Evolutionary conservation across 2,113 vertebrate species (phyloP).

Genomic region (Chrysemys picta): DNA sequence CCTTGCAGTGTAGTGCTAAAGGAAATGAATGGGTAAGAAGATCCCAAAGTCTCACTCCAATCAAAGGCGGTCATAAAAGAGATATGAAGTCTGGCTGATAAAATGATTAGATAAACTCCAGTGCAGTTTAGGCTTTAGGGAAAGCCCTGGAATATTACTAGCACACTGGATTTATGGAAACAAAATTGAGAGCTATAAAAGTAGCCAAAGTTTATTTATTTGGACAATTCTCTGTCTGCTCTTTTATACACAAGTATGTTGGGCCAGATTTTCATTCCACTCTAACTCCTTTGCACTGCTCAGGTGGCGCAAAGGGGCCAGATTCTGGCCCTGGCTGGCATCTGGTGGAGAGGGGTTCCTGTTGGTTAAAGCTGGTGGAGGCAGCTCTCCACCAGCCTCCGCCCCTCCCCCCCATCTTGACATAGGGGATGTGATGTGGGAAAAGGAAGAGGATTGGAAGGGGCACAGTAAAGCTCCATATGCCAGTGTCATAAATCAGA

Average conservation of each 20-base stretch:
- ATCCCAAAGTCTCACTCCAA: not conserved
- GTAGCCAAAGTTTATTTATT: not conserved
- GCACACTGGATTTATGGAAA: not conserved
- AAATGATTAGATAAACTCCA: not conserved
- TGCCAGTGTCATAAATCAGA: not conserved
- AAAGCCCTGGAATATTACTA: not conserved
- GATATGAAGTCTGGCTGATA: not conserved
- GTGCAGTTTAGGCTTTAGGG: not conserved
- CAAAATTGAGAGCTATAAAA: not conserved
- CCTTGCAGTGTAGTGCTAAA: not conserved
- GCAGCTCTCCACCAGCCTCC: not conserved
- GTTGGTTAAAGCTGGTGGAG: not conserved
- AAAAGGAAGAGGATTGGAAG: not conserved
- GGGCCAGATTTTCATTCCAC: not conserved
- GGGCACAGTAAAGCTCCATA: not conserved
- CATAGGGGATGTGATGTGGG: not conserved
- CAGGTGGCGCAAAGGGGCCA: not conserved
- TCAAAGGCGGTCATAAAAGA: not conserved
- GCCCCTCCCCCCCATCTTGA: not conserved
- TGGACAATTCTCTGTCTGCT: not conserved
- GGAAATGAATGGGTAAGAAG: not conserved
- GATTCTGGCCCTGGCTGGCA: not conserved
- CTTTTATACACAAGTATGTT: not conserved
- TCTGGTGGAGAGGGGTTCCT: not conserved
- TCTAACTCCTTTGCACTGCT: not conserved